These are phyloP conservation scores for Musca domestica DNA, from an alignment of 1,140 invertebrate species.

Conservation along the genomic window DNA sequence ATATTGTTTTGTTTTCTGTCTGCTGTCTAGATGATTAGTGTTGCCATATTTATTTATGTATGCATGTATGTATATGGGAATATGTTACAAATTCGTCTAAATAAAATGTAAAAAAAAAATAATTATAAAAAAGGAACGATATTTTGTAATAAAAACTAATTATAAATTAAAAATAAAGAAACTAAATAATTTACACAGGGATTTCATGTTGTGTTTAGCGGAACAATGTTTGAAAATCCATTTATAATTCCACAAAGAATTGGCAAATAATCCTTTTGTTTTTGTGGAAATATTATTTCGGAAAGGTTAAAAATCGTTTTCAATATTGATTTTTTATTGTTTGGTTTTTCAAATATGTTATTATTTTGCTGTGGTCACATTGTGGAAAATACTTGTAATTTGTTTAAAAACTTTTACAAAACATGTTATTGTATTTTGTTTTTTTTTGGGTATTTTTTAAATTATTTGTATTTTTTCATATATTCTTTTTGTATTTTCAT, in stretches of 20 bases:
- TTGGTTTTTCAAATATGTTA: background rate
- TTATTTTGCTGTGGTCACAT: conserved; percentile 3
- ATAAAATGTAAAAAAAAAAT: conserved; percentile 17
- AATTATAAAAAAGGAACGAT: conserved; percentile 13
- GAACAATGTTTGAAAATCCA: no score
- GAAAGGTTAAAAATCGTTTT: conserved; percentile 8
- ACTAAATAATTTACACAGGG: background rate
- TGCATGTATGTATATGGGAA: background rate
- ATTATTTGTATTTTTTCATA: no score
- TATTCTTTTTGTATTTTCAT: conserved; percentile 4
- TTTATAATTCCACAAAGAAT: no score
- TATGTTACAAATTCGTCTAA: conserved; percentile 17
- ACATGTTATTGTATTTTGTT: background rate
- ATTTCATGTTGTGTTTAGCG: background rate
- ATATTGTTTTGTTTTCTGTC: no score
- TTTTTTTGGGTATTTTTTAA: background rate
- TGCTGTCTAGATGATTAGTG: conserved; percentile 5
- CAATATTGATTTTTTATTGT: background rate
- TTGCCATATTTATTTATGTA: conserved; percentile 11
- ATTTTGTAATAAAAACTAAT: conserved; percentile 18
- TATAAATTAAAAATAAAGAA: conserved; percentile 8
- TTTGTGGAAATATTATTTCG: conserved; percentile 2
- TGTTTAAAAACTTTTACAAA: conserved; percentile 16
- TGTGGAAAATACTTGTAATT: conserved; percentile 15
- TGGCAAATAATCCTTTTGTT: background rate